phyloP scores from a whole-genome alignment of 2,113 vertebrate genomes.

The Sarotherodon lohbergeri region DNA sequence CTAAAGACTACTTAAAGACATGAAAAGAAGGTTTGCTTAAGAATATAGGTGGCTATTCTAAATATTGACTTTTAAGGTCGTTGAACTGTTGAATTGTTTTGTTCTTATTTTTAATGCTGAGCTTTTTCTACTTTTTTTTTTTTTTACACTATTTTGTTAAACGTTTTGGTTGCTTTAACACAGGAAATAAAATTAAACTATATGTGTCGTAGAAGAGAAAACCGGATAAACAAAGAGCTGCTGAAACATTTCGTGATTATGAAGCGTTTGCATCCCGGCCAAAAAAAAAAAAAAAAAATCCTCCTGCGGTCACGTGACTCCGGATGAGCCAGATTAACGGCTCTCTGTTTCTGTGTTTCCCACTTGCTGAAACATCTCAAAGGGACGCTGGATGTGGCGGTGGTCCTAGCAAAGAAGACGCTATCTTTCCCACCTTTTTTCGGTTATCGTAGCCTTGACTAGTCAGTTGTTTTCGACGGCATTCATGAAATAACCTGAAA shows the following conservation, averaged over 20 bases:
- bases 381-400: conserved; percentile 9
- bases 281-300: not conserved
- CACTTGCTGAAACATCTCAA: not conserved
- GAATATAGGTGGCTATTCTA: not conserved
- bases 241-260: not conserved
- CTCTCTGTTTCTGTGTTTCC: not conserved
- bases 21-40: not conserved
- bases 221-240: not conserved
- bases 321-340: conserved; percentile 59
- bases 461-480: not conserved
- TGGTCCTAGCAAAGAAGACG: not conserved
- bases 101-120: not conserved
- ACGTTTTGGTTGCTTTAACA: not conserved
- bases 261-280: not conserved
- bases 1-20: not conserved
- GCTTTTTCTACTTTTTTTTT: not conserved
- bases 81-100: not conserved
- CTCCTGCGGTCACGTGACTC: conserved; percentile 58
- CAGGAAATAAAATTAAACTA: not conserved
- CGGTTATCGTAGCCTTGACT: not conserved
- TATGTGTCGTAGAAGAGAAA: not conserved
- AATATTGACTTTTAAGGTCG: not conserved
- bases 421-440: not conserved
- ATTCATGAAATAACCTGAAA: conserved; percentile 54
- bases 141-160: not conserved